Conservation (phyloP, 2,888 invertebrate species). For the Allacma fusca region DNA sequence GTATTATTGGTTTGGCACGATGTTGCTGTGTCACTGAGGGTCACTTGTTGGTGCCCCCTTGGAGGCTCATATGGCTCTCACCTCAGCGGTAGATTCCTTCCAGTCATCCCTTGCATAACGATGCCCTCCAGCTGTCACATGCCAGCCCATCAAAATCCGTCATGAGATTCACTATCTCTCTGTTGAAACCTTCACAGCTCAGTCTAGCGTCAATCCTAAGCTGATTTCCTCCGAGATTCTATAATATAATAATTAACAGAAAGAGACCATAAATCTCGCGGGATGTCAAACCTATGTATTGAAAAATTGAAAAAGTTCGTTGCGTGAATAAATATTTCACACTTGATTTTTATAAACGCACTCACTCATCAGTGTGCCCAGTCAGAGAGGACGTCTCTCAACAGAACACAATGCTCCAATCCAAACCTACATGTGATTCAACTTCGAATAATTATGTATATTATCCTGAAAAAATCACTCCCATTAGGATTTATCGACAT, state of each 20-base stretch:
- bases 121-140: slow-evolving; percentile 47
- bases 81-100: slow-evolving; percentile 56
- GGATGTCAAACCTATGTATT: slow-evolving; percentile 13
- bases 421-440: too few species aligned
- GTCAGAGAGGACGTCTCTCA: too few species aligned
- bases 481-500: too few species aligned
- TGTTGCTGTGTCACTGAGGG: slow-evolving; percentile 55
- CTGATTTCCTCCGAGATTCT: slow-evolving; percentile 27
- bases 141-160: slow-evolving; percentile 40
- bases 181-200: slow-evolving; percentile 27
- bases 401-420: too few species aligned
- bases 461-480: too few species aligned
- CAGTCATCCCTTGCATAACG: slow-evolving; percentile 54
- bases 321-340: slow-evolving; percentile 16
- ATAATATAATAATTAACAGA: slow-evolving; percentile 14
- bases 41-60: slow-evolving; percentile 51
- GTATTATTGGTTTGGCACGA: slow-evolving; percentile 41
- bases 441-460: too few species aligned
- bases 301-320: slow-evolving; percentile 31
- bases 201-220: neutral
- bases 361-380: too few species aligned
- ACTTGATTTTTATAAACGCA: slow-evolving; percentile 1
- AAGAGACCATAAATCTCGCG: slow-evolving; percentile 29
- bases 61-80: slow-evolving; percentile 55
- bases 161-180: slow-evolving; percentile 37